Evolutionary conservation across 2,888 invertebrate species (phyloP), one percentile per base, ranked within the genome.

Genomic region (Mythimna impura): DNA sequence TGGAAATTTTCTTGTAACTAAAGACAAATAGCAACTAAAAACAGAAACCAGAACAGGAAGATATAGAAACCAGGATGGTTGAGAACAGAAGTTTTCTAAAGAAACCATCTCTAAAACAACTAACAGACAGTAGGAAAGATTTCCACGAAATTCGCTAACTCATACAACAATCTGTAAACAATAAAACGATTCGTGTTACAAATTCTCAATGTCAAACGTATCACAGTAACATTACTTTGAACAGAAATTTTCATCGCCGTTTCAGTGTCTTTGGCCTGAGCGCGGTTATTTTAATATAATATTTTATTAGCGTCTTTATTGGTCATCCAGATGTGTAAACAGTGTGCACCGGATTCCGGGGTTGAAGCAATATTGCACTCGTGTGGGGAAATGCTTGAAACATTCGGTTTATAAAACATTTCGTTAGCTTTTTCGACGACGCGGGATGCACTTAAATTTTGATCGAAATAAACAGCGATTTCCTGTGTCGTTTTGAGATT

Each of bases 281-380:
- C 66, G 85, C 47, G 76, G 82, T 86, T 93, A 93, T 93, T 93
- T 92, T 89, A 88, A 91, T 90, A 91, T 90, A 86, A 90, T 86
- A 90, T 90, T 90, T 91, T 91, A 93, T 91, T 88, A 87, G 86
- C 90, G 83, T 88, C 90, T 93, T 93, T 91, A 93, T 90, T 91
- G 87, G 88, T 86, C 88, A 87, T 89, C 89, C 93, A 94, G 93
- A 94, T 94, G 93, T 94, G 92, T 92, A 94, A 95, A 94, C 94
- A 94, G 79, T 82, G 80, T 84, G 86, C 84, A 84, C 80, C 86
- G 89, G 89, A 91, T 90, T 92, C 89, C 89, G 86, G 88, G 86
- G 79, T 85, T 86, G 82, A 80, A 77, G 86, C 82, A 81, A 84
- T 88, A 87, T 86, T 88, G 87, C 87, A 87, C 73, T 85, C 82